A percentile compares a stretch with the other conserved stretches of the same genome.
phyloP scores from a whole-genome alignment of 2,113 vertebrate genomes.

The Penelope pileata region DNA sequence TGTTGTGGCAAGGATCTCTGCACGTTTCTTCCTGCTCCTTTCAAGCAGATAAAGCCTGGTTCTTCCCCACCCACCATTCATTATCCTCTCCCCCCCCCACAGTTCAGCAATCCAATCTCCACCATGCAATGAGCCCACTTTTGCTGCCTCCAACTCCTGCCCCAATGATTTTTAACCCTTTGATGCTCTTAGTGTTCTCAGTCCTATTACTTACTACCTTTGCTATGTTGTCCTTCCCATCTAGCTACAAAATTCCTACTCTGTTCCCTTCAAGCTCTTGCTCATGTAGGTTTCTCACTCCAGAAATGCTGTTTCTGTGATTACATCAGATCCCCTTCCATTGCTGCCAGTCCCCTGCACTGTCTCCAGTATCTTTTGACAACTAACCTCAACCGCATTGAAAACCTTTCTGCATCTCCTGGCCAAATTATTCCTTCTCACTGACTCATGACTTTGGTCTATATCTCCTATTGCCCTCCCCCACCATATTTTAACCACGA shows the following conservation, averaged over 20 bases:
- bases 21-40: background rate
- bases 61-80: background rate
- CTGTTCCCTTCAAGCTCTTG: background rate
- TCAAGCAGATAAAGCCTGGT: slow-evolving; percentile 14
- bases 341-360: background rate
- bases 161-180: background rate
- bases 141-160: background rate
- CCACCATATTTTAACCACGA: background rate
- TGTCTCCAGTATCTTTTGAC: background rate
- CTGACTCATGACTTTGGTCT: background rate
- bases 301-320: background rate
- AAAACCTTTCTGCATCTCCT: background rate
- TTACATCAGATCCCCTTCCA: background rate
- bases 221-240: background rate
- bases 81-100: background rate
- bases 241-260: background rate
- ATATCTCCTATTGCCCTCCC: background rate
- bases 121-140: background rate
- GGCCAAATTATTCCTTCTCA: background rate
- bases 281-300: background rate
- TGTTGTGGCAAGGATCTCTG: background rate
- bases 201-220: background rate
- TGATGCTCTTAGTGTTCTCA: background rate
- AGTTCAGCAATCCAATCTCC: background rate
- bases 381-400: background rate